Evolutionary conservation across 2,888 invertebrate species (phyloP).

Genomic region (Ennomos fuscantarius): DNA sequence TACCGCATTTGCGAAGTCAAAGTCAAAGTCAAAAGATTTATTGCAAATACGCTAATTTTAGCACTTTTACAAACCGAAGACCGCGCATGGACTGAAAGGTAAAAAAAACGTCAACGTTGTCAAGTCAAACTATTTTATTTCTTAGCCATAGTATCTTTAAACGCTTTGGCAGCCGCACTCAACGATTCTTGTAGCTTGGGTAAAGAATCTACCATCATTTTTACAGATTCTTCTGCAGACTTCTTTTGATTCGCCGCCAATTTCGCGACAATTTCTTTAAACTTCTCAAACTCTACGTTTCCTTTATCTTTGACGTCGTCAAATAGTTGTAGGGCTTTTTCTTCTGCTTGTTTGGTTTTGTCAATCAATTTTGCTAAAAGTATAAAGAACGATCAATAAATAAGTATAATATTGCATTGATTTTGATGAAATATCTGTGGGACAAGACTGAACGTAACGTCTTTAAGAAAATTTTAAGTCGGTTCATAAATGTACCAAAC

Average conservation of each 20-base stretch:
- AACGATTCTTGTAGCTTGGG: constrained; percentile 6
- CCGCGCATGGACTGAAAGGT: neutral
- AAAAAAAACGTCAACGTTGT: neutral
- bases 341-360: neutral
- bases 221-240: neutral
- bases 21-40: no score
- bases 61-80: neutral
- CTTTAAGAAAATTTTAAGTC: no score
- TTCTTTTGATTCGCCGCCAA: constrained; percentile 2
- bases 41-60: no score
- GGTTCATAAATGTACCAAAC: no score
- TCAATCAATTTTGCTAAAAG: constrained; percentile 14
- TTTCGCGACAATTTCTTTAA: constrained; percentile 7
- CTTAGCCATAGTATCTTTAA: neutral
- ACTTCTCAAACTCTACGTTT: constrained; percentile 8
- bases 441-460: no score
- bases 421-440: no score
- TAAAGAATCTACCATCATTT: constrained; percentile 2
- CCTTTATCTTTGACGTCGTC: constrained; percentile 4
- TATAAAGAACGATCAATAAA: neutral
- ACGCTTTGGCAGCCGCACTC: neutral
- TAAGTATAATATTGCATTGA: no score
- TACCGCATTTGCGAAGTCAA: no score
- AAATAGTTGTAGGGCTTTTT: constrained; percentile 2
- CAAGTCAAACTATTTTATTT: constrained; percentile 4